A percentile compares a stretch with the other conserved stretches of the same genome.
These are phyloP conservation scores for Dolichotis patagonum DNA, from an alignment of 2,113 vertebrate genomes.

Conservation along the genomic window DNA sequence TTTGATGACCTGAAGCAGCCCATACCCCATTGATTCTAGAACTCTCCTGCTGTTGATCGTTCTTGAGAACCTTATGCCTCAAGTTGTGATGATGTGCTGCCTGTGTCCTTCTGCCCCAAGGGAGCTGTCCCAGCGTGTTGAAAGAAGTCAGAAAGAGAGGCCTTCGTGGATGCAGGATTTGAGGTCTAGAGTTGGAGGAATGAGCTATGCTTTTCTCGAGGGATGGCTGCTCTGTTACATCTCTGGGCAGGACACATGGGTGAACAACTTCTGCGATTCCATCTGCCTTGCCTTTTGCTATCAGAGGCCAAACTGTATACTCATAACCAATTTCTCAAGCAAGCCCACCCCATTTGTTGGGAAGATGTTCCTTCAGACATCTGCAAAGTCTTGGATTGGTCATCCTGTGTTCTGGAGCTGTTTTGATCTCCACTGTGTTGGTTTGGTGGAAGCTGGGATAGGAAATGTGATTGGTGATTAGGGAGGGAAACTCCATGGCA, in stretches of 20 bases:
- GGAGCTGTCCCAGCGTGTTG: background rate
- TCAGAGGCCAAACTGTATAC: background rate
- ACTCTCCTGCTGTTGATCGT: background rate
- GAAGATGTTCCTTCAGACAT: background rate
- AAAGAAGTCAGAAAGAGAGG: background rate
- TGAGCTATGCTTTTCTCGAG: background rate
- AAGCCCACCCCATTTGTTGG: rapidly evolving
- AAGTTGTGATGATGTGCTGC: background rate
- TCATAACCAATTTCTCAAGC: background rate
- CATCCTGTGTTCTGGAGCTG: background rate
- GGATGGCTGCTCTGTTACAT: background rate
- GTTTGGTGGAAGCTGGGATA: background rate
- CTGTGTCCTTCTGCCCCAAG: background rate
- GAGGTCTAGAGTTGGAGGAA: background rate
- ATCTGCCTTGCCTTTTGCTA: background rate
- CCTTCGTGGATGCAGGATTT: background rate
- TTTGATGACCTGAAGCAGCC: no score
- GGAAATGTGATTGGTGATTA: no score
- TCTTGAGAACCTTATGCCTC: background rate
- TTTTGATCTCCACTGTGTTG: background rate
- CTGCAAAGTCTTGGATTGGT: background rate
- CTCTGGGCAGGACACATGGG: rapidly evolving
- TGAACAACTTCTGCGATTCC: background rate
- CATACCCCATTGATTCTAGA: background rate
- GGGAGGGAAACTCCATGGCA: background rate